Evolutionary conservation across 2,797 vertebrate genomes (phyloP).

Genomic region (Dipus sagitta): DNA sequence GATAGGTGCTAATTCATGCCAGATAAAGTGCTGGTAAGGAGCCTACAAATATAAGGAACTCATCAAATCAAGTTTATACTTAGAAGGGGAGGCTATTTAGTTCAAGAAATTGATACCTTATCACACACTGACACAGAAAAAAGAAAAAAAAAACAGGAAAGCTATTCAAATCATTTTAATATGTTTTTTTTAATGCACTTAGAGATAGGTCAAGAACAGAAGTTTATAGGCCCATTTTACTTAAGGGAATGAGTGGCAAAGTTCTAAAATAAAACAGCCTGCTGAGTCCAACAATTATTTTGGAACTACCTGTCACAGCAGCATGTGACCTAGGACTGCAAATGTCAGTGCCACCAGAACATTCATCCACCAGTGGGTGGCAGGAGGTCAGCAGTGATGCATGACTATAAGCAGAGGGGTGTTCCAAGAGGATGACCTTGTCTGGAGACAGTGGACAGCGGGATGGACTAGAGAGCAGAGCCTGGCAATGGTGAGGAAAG

Average conservation of each 20-base stretch:
- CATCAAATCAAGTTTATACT: conserved; percentile 2
- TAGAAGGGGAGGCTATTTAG: conserved; percentile 11
- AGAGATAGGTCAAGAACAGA: conserved; percentile 27
- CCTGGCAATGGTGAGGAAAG: neutral
- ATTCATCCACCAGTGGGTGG: neutral
- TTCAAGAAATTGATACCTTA: conserved; percentile 48
- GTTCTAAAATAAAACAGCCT: conserved; percentile 58
- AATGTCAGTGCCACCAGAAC: neutral
- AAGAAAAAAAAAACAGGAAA: conserved; percentile 40
- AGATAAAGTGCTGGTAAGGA: neutral
- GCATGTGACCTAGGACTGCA: neutral
- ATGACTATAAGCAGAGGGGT: neutral
- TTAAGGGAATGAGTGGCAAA: conserved; percentile 54
- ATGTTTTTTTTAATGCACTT: conserved; percentile 47
- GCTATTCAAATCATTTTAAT: conserved; percentile 31
- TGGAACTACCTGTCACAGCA: conserved; percentile 1
- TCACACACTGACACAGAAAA: neutral
- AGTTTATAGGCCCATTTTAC: conserved; percentile 40
- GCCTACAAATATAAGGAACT: neutral
- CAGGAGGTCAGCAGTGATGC: neutral
- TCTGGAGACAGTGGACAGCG: neutral
- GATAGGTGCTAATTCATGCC: neutral
- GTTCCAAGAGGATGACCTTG: neutral
- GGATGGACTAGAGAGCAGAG: neutral
- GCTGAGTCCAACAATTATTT: conserved; percentile 47